Evolutionary conservation across 2,797 vertebrate species (phyloP).

Genomic region (Carcharodon carcharias): DNA sequence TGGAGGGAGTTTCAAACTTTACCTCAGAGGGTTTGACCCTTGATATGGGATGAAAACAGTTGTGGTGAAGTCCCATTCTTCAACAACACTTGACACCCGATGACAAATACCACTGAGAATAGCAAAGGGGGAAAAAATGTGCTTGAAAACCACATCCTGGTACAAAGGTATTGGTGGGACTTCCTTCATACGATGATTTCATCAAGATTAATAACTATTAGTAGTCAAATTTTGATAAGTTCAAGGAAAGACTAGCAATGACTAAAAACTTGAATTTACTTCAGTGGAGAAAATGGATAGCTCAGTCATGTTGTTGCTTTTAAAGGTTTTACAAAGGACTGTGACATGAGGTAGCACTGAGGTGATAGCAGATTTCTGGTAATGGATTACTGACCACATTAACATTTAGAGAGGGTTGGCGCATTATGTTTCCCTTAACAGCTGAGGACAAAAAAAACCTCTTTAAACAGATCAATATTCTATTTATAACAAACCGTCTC

Average conservation of each 20-base stretch:
- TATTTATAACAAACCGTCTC: slow-evolving; percentile 20
- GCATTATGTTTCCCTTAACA: background rate
- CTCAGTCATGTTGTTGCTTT: background rate
- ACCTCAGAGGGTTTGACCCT: background rate
- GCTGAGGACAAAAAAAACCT: slow-evolving; percentile 6
- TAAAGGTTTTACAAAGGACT: background rate
- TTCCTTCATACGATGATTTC: background rate
- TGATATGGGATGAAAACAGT: background rate
- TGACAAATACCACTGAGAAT: background rate
- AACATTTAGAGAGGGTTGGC: background rate
- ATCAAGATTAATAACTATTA: background rate
- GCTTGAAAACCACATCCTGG: background rate
- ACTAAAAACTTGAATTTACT: background rate
- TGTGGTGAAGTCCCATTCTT: background rate
- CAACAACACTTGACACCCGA: background rate
- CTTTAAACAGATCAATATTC: slow-evolving; percentile 29
- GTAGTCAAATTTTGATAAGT: background rate
- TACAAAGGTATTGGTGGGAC: background rate
- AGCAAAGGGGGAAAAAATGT: too few relatives aligned
- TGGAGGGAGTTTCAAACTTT: background rate
- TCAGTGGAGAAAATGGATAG: background rate
- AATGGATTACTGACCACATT: slow-evolving; percentile 21
- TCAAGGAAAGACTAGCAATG: background rate
- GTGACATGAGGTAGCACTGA: background rate
- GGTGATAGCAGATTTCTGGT: background rate